Evolutionary conservation across 2,797 vertebrate species (phyloP).

Genomic region (Eurystomus glaucurus): DNA sequence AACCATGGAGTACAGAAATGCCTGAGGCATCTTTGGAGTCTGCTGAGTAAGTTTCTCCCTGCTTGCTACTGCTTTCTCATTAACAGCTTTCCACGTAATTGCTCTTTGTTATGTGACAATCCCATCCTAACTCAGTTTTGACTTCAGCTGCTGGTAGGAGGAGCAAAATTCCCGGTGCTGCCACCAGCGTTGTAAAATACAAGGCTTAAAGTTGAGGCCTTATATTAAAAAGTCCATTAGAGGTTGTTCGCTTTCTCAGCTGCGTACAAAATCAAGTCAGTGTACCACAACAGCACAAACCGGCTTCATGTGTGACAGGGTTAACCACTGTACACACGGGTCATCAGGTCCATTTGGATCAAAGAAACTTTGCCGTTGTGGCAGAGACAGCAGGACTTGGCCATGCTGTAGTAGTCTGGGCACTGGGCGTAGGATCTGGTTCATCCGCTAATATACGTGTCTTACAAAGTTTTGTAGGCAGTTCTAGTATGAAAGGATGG

Average conservation of each 20-base stretch:
- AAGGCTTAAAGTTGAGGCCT: background rate
- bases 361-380: background rate
- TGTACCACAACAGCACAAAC: background rate
- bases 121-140: background rate
- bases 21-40: background rate
- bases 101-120: background rate
- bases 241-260: background rate
- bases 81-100: background rate
- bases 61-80: background rate
- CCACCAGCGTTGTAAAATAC: background rate
- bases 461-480: background rate
- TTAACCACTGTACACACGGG: background rate
- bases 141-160: background rate
- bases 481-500: background rate
- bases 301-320: constrained; percentile 21
- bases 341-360: constrained; percentile 4
- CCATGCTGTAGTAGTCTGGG: background rate
- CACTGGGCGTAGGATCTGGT: background rate
- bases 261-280: background rate
- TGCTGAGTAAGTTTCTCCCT: background rate
- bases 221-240: background rate
- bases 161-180: background rate
- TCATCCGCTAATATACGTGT: background rate
- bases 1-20: background rate
- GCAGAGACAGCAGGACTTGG: background rate